Percentiles rank a stretch among this genome's conserved stretches.
Conservation (phyloP, 2,888 invertebrate species). For the Aporophyla nigra region DNA sequence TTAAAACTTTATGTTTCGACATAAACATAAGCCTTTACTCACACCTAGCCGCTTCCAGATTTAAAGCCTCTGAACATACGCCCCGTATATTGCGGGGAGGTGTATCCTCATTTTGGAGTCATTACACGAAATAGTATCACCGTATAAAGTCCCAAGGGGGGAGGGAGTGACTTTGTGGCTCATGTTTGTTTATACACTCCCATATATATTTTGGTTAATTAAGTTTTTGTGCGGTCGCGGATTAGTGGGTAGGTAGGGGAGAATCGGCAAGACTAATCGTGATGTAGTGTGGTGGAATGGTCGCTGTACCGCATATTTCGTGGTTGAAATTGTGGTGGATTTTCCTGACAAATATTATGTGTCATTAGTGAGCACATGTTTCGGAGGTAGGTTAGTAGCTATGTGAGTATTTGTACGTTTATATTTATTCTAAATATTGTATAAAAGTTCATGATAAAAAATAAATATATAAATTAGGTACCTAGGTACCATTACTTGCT, state of each 20-base stretch:
- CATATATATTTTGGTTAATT: conserved; percentile 90
- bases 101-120: conserved; percentile 90
- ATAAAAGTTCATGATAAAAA: neutral
- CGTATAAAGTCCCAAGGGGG: conserved; percentile 87
- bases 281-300: conserved; percentile 72
- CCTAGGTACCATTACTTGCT: too few species aligned
- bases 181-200: conserved; percentile 88
- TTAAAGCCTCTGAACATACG: conserved; percentile 65
- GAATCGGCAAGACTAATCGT: conserved; percentile 78
- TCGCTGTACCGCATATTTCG: conserved; percentile 33
- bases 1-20: neutral
- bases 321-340: conserved; percentile 35
- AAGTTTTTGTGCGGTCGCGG: conserved; percentile 88
- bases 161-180: conserved; percentile 84
- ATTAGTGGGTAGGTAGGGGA: conserved; percentile 79
- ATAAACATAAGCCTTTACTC: conserved; percentile 24
- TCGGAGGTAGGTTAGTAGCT: neutral
- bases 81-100: conserved; percentile 83
- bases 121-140: conserved; percentile 91
- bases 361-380: conserved; percentile 17
- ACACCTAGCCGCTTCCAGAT: conserved; percentile 70
- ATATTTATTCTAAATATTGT: neutral
- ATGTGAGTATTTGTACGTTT: neutral
- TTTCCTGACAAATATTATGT: conserved; percentile 38
- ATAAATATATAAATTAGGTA: too few species aligned